Base-by-base conservation (phyloP, 2,888 invertebrate species). In the Myopa tessellatipennis region DNA sequence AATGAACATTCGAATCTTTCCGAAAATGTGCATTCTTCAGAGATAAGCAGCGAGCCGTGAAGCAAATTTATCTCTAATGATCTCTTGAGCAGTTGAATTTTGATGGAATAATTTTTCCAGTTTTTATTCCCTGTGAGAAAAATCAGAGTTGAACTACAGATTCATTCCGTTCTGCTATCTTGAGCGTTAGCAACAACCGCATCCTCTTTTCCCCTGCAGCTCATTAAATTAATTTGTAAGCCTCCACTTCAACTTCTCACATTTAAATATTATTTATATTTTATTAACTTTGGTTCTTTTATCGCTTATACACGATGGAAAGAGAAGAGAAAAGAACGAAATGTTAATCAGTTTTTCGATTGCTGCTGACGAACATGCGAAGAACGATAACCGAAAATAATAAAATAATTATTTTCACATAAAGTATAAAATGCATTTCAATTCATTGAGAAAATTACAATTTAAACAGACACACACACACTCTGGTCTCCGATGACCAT, bases 371-470 rank as follows among this genome's bases (percentile, higher is more conserved):
- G 26, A 61, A 26, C 4, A 26, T 8, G 7, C 26, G 4, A 26
- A n/a, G n/a, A 61, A 61, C 26, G 26, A 61, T 5, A 10, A 61
- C 14, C 8, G n/a, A 61, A 26, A 61, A 7, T 61, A n/a, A 26
- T 26, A n/a, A 61, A 61, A 61, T n/a, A 58, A n/a, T n/a, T 58
- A n/a, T n/a, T 16, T 58, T 58, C 1, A n/a, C 58, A 58, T 58
- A 1, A 61, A 61, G 6, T 61, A 61, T 26, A 26, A 26, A 61
- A 61, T 26, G 10, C 6, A 10, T 61, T 61, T 61, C 34, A 61
- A 61, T 61, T 61, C 34, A 61, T 61, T 61, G 26, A 61, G 61
- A 34, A 61, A 61, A 61, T 61, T 26, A 61, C 61, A n/a, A n/a
- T n/a, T 61, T 26, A n/a, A 16, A 12, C 18, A 61, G 18, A 61